phyloP scores from a whole-genome alignment of 2,888 invertebrate genomes.

The Hyposoter didymator region DNA sequence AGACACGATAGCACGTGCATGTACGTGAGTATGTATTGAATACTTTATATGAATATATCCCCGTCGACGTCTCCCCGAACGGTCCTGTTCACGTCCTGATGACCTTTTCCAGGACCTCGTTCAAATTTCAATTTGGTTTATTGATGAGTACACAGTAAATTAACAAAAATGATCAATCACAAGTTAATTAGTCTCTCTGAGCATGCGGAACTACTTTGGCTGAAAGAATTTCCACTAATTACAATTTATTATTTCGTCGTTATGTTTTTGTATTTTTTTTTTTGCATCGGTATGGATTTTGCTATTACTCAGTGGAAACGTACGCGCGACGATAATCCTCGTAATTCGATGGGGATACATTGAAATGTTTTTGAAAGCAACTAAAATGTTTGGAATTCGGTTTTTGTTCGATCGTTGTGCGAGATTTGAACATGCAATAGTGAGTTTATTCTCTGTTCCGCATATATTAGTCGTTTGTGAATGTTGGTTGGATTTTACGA shows the following conservation, averaged over 20 bases:
- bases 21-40: too few species aligned
- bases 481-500: constrained; percentile 19
- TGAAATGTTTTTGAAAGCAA: neutral
- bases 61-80: too few species aligned
- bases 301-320: neutral
- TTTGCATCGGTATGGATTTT: neutral
- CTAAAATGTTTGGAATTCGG: neutral
- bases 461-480: neutral
- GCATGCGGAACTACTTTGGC: too few species aligned
- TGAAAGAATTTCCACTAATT: neutral
- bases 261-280: neutral
- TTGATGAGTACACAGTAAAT: neutral
- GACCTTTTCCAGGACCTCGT: too few species aligned
- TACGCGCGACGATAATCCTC: neutral
- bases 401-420: neutral
- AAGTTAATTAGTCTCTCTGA: neutral
- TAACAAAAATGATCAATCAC: neutral
- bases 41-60: too few species aligned
- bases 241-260: neutral
- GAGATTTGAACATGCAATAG: too few species aligned
- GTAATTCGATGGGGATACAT: neutral
- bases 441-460: neutral
- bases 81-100: too few species aligned
- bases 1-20: neutral
- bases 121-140: too few species aligned